A percentile compares a stretch with the other conserved stretches of the same genome.
These are phyloP conservation scores for Macaria liturata DNA, from an alignment of 2,888 invertebrate species.

Conservation along the genomic window DNA sequence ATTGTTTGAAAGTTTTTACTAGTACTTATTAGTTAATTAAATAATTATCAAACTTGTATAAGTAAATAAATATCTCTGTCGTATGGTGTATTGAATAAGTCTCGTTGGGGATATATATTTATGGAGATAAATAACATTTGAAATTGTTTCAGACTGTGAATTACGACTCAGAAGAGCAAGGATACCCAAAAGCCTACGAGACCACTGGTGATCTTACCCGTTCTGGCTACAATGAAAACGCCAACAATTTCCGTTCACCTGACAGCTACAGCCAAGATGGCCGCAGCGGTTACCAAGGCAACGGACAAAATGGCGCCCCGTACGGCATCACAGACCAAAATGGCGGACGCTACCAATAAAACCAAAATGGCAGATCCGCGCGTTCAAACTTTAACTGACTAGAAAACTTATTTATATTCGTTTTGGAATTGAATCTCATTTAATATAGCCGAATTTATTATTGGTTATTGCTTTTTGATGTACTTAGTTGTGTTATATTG, in stretches of 20 bases:
- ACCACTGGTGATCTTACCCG: constrained; percentile 67
- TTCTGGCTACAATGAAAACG: constrained; percentile 64
- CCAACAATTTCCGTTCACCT: constrained; percentile 48
- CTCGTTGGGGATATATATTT: no score
- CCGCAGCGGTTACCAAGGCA: constrained; percentile 24
- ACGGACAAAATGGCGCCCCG: constrained; percentile 39
- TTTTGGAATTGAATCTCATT: constrained; percentile 13
- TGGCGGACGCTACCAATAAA: constrained; percentile 34
- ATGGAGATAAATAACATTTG: constrained; percentile 11
- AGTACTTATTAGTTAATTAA: no score
- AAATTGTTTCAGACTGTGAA: constrained; percentile 79
- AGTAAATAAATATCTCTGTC: no score
- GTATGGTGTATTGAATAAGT: no score
- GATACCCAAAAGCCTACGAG: constrained; percentile 86
- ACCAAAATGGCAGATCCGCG: constrained; percentile 13
- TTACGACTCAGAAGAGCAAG: constrained; percentile 86
- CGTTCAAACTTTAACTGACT: constrained; percentile 50
- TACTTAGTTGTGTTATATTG: constrained; percentile 6
- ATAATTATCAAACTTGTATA: no score
- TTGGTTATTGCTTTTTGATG: constrained; percentile 2
- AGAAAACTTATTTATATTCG: constrained; percentile 21
- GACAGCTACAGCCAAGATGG: constrained; percentile 16
- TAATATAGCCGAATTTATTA: constrained; percentile 17
- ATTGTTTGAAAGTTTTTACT: no score
- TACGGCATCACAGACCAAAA: constrained; percentile 33